phyloP scores from a whole-genome alignment of 2,888 invertebrate species.

The Ormia ochracea region DNA sequence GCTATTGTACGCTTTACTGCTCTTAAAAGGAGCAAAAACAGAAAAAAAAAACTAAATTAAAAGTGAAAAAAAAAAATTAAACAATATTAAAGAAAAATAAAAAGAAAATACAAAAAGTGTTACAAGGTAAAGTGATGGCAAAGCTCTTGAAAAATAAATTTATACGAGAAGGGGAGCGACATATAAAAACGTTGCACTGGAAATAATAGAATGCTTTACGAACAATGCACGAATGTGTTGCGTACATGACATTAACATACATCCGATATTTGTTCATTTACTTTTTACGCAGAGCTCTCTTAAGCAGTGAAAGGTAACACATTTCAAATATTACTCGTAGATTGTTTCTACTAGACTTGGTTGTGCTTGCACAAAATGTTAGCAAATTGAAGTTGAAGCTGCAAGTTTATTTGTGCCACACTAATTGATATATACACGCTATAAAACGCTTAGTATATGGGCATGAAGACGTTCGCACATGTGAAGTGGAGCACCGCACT shows the following conservation, averaged over 20 bases:
- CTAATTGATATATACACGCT: not conserved
- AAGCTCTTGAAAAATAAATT: constrained; percentile 46
- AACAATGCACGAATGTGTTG: not conserved
- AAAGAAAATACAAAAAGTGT: constrained; percentile 46
- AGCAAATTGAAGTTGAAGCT: not conserved
- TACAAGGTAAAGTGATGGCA: constrained; percentile 58
- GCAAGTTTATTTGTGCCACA: not conserved
- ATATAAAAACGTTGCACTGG: not conserved
- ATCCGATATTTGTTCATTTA: constrained; percentile 31
- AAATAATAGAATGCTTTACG: constrained; percentile 2
- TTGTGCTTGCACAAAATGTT: not conserved
- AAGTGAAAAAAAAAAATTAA: not conserved
- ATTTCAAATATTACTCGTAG: constrained; percentile 32
- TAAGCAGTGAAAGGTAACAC: not conserved
- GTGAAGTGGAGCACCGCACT: no score
- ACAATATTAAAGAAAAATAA: not conserved
- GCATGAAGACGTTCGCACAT: no score
- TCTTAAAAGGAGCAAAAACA: constrained; percentile 10
- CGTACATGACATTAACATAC: constrained; percentile 53
- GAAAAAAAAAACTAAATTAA: no score
- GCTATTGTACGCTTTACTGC: constrained; percentile 17
- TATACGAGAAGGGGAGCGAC: not conserved
- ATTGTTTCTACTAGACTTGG: not conserved
- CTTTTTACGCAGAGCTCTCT: constrained; percentile 36
- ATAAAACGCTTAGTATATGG: no score